Percentiles rank a stretch among this genome's conserved stretches.
These are phyloP conservation scores for Sebastes iracundus DNA, from an alignment of 2,797 vertebrate genomes.

Conservation along the genomic window DNA sequence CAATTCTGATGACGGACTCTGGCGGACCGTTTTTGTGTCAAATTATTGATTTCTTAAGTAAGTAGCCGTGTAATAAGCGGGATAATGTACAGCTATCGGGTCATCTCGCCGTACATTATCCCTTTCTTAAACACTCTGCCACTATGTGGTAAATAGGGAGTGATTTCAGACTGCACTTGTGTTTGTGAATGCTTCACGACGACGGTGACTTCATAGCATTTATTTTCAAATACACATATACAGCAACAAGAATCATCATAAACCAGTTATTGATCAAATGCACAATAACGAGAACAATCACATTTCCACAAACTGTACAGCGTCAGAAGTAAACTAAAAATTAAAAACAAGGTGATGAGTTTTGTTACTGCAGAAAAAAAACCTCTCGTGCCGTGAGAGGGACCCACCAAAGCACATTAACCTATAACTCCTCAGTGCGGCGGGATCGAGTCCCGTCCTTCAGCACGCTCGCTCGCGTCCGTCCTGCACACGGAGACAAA, in stretches of 20 bases:
- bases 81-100: too few species aligned
- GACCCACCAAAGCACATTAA: conserved; percentile 12
- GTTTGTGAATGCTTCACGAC: not conserved
- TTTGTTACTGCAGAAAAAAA: conserved; percentile 76
- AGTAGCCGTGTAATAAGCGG: too few species aligned
- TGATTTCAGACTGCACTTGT: not conserved
- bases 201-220: conserved; percentile 86
- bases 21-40: too few species aligned
- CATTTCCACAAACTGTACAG: conserved; percentile 92
- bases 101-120: too few species aligned
- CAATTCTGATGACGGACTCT: too few species aligned
- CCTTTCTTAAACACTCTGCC: too few species aligned
- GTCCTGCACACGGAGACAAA: conserved; percentile 49
- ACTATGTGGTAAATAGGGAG: not conserved
- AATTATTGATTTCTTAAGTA: too few species aligned
- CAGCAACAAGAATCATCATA: conserved; percentile 93
- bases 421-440: not conserved
- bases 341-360: conserved; percentile 57
- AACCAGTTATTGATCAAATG: conserved; percentile 96
- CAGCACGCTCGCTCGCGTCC: not conserved
- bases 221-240: conserved; percentile 99
- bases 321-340: conserved; percentile 71
- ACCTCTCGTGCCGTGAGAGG: conserved; percentile 32
- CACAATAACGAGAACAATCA: conserved; percentile 93
- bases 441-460: too few species aligned